Conservation (phyloP, 2,113 vertebrate species). For the Sander vitreus region DNA sequence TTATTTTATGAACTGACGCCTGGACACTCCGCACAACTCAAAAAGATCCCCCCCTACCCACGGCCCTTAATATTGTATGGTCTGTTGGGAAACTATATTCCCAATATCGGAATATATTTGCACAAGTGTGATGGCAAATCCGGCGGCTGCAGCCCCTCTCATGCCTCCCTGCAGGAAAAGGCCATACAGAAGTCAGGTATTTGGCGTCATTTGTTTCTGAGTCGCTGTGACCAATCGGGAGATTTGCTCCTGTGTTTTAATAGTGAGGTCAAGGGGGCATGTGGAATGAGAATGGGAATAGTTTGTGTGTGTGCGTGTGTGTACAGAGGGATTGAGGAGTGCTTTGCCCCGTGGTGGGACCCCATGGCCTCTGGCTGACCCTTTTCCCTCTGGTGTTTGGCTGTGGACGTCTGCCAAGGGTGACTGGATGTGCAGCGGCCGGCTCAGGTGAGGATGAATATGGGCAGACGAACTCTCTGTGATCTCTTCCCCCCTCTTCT, state of each 20-base stretch:
- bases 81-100: constrained; percentile 23
- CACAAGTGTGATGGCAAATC: constrained; percentile 46
- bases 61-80: background rate
- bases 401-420: constrained; percentile 62
- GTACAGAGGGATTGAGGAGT: constrained; percentile 63
- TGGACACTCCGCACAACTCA: background rate
- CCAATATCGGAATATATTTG: constrained; percentile 55
- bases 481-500: constrained; percentile 36
- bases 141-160: constrained; percentile 11
- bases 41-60: background rate
- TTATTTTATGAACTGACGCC: constrained; percentile 10
- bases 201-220: constrained; percentile 80
- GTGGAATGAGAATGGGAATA: constrained; percentile 58
- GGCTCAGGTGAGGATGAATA: constrained; percentile 62
- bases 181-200: constrained; percentile 73
- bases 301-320: constrained; percentile 59
- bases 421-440: constrained; percentile 41
- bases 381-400: constrained; percentile 39
- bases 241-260: constrained; percentile 83
- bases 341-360: constrained; percentile 69
- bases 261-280: constrained; percentile 74
- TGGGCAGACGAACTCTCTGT: constrained; percentile 28
- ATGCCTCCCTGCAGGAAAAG: constrained; percentile 42
- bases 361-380: constrained; percentile 75
- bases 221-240: constrained; percentile 77